A percentile compares a stretch with the other conserved stretches of the same genome.
These are phyloP conservation scores for Nansenia antarctica DNA, from an alignment of 2,113 vertebrate genomes.

Conservation along the genomic window DNA sequence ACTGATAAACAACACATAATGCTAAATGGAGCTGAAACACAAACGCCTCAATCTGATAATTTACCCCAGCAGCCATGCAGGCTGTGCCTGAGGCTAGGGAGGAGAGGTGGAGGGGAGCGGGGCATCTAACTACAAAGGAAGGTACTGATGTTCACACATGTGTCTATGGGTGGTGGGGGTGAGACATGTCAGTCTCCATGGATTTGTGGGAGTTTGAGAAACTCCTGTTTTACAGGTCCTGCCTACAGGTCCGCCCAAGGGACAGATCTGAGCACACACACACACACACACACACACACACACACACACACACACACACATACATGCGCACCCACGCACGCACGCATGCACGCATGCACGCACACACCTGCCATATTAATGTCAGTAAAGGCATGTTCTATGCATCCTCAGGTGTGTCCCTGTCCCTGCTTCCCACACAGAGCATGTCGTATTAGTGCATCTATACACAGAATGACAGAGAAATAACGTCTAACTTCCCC, in stretches of 20 bases:
- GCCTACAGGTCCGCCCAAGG: neutral
- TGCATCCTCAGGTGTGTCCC: too few relatives aligned
- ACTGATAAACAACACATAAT: slow-evolving; percentile 53
- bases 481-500: too few relatives aligned
- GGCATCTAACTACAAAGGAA: neutral
- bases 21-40: slow-evolving; percentile 72
- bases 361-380: too few relatives aligned
- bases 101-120: neutral
- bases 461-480: neutral
- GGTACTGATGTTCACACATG: neutral
- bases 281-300: neutral
- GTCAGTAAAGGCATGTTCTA: too few relatives aligned
- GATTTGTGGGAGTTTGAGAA: slow-evolving; percentile 3
- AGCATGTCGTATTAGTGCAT: too few relatives aligned
- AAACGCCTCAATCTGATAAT: slow-evolving; percentile 66
- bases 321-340: too few relatives aligned
- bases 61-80: slow-evolving; percentile 34
- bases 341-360: too few relatives aligned
- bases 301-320: neutral
- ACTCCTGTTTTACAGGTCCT: neutral
- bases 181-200: slow-evolving; percentile 13
- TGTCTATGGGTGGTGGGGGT: neutral
- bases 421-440: too few relatives aligned
- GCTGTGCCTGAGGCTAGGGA: neutral
- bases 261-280: neutral